These are phyloP conservation scores for Pseudolycoriella hygida DNA, from an alignment of 2,888 invertebrate species.

Conservation along the genomic window DNA sequence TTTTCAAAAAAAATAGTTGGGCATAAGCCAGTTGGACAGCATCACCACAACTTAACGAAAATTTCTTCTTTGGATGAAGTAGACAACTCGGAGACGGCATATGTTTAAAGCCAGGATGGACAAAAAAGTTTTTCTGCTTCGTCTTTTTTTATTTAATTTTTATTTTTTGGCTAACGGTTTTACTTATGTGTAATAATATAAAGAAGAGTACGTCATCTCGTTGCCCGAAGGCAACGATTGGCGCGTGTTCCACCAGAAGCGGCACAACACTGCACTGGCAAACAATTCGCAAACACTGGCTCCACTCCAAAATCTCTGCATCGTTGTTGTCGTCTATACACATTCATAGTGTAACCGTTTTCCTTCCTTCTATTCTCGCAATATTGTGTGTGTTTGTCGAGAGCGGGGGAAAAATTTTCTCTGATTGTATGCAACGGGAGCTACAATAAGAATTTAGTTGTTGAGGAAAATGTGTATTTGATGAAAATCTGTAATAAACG, in stretches of 20 bases:
- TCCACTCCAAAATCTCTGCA: slow-evolving; percentile 20
- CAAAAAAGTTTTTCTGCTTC: slow-evolving; percentile 2
- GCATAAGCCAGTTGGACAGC: slow-evolving; percentile 5
- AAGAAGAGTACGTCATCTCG: slow-evolving; percentile 6
- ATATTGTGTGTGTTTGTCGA: no score
- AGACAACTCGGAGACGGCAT: slow-evolving; percentile 2
- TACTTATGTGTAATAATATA: not conserved
- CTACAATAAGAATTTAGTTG: no score
- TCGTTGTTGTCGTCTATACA: not conserved
- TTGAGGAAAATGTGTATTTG: not conserved
- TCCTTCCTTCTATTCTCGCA: slow-evolving; percentile 3
- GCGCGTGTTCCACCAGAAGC: slow-evolving; percentile 20
- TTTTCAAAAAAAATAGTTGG: slow-evolving; percentile 1
- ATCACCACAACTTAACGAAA: not conserved
- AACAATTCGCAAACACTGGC: slow-evolving; percentile 23
- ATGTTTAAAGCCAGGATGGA: slow-evolving; percentile 1
- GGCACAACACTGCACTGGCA: slow-evolving; percentile 18
- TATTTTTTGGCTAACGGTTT: not conserved
- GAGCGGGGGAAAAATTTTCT: not conserved
- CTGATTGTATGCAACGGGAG: not conserved
- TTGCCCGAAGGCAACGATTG: slow-evolving; percentile 20
- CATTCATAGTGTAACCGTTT: not conserved
- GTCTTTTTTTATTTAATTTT: slow-evolving; percentile 1
- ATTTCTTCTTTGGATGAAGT: slow-evolving; percentile 1
- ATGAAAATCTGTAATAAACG: not conserved